Percentiles rank a stretch among this genome's conserved stretches.
Evolutionary conservation across 2,797 vertebrate genomes (phyloP).

Genomic region (Amblyopsis hoosieri): DNA sequence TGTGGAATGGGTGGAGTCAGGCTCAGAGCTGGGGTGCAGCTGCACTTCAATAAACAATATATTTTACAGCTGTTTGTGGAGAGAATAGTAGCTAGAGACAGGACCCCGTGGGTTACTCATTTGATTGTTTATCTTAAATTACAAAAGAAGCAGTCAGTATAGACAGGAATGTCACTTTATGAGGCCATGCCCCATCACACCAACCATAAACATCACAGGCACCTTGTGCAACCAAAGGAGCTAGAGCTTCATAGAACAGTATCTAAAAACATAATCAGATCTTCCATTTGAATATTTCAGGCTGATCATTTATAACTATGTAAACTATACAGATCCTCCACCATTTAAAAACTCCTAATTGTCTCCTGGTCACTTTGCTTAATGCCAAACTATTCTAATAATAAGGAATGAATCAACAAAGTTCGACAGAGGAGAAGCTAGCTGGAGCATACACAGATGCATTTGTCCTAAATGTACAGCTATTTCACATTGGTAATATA

Average conservation of each 20-base stretch:
- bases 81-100: conserved; percentile 10
- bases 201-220: conserved; percentile 60
- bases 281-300: conserved; percentile 31
- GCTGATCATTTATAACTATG: conserved; percentile 26
- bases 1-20: no score
- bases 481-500: conserved; percentile 25
- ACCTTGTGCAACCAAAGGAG: background rate
- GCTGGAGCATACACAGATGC: conserved; percentile 17
- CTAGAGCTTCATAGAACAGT: conserved; percentile 7
- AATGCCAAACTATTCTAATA: conserved; percentile 40
- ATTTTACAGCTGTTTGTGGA: conserved; percentile 8
- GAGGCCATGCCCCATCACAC: conserved; percentile 51
- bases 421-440: conserved; percentile 55
- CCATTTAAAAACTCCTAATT: conserved; percentile 45
- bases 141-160: conserved; percentile 71
- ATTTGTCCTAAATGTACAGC: background rate
- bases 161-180: conserved; percentile 68
- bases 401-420: conserved; percentile 59
- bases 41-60: background rate
- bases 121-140: conserved; percentile 69
- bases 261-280: conserved; percentile 27
- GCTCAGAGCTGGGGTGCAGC: no score
- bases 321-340: conserved; percentile 47
- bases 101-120: conserved; percentile 46
- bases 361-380: conserved; percentile 39